Base-by-base conservation (phyloP, 1,140 invertebrate genomes). In the Leptinotarsa defecta region DNA sequence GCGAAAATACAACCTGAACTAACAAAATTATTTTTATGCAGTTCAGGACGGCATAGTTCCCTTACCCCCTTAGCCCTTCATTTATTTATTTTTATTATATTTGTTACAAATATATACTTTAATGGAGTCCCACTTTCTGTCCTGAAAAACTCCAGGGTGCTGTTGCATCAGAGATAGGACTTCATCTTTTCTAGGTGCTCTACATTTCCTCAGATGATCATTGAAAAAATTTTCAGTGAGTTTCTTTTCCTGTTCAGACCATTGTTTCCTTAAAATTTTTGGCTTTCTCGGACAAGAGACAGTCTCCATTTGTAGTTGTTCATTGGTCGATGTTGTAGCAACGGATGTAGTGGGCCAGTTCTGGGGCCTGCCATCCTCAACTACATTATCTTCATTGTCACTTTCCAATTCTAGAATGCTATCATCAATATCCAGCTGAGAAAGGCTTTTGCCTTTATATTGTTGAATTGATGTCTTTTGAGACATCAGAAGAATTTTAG, bases 401-500 rank as follows among this genome's bases (percentile, higher is more conserved):
- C 81, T 43, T 67, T 77, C 49, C 34, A 62, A 70, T 63, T 72
- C 73, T 15, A 73, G 49, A 57, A 67, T 19, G 22, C 79, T 68
- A 76, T 78, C 70, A 74, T 34, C 63, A 15, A 74, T 19, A 69
- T n/a, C 3, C 70, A 82, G 82, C 62, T 84, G 81, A 64, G 81
- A 77, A n/a, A 84, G 63, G 70, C 74, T 72, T 79, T 84, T 83
- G 34, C 78, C 82, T 80, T 76, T 80, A 71, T 68, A 82, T 61
- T 70, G n/a, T 34, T 80, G 77, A 52, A 79, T 79, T 74, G 78
- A 74, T 13, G 79, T 81, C 62, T 78, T 78, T 80, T 84, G 81
- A 80, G 83, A 83, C n/a, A 84, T 68, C 4, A 84, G 57, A 4
- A 84, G 76, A 8, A 85, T 74, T 76, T 85, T 84, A 0, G 80